phyloP scores from a whole-genome alignment of 2,113 vertebrate genomes.

The Peromyscus maniculatus region DNA sequence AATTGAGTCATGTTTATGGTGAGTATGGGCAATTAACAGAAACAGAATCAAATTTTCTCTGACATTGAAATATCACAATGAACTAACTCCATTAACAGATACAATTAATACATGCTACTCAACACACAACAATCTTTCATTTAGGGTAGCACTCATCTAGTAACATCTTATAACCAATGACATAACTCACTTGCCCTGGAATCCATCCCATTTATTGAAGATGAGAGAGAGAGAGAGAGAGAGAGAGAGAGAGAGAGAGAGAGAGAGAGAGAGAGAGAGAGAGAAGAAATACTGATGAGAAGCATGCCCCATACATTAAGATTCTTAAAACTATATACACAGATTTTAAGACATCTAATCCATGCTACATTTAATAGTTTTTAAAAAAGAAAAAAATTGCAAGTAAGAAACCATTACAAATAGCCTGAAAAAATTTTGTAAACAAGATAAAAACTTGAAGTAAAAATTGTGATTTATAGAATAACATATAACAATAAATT shows the following conservation, averaged over 20 bases:
- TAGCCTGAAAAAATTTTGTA: neutral
- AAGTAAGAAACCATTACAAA: neutral
- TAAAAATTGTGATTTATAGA: conserved; percentile 21
- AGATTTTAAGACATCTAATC: neutral
- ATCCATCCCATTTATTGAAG: neutral
- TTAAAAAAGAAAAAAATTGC: neutral
- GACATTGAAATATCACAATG: neutral
- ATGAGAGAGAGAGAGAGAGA: neutral
- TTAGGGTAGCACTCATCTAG: neutral
- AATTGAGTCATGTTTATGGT: neutral
- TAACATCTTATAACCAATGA: neutral
- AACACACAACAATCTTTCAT: neutral
- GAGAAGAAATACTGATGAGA: neutral
- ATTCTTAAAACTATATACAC: neutral
- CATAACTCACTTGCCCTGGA: neutral
- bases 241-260: neutral
- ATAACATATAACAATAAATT: conserved; percentile 18
- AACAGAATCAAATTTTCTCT: conserved; percentile 14
- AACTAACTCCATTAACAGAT: neutral
- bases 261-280: neutral
- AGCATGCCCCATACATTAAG: neutral
- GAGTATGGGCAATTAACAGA: neutral
- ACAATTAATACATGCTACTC: neutral
- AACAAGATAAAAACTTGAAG: conserved; percentile 8
- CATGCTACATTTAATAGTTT: conserved; percentile 35